Evolutionary conservation across 2,113 vertebrate species (phyloP).

Genomic region (Abramis brama): DNA sequence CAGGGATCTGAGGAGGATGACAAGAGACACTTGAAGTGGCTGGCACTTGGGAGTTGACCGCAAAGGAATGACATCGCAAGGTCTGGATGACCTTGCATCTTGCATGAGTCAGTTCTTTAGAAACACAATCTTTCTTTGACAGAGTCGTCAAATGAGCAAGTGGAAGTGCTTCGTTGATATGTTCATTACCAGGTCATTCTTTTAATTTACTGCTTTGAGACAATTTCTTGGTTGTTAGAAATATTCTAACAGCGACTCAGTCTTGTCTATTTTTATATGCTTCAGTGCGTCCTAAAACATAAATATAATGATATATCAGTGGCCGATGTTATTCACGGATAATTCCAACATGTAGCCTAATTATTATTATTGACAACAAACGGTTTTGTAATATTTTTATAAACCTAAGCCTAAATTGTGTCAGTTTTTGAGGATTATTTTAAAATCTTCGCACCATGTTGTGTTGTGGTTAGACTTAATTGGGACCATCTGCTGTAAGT

Average conservation of each 20-base stretch:
- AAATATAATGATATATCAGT: background rate
- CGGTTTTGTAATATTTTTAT: background rate
- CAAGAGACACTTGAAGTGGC: background rate
- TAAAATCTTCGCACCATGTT: background rate
- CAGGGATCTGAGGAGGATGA: conserved; percentile 22
- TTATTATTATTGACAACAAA: background rate
- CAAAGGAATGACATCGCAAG: background rate
- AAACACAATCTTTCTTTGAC: conserved; percentile 12
- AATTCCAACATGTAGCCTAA: background rate
- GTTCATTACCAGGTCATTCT: background rate
- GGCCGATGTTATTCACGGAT: background rate
- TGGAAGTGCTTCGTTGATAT: background rate
- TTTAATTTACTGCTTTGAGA: background rate
- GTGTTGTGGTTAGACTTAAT: background rate
- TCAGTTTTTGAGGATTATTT: background rate
- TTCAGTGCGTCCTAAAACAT: background rate
- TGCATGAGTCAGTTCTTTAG: background rate
- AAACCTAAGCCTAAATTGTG: background rate
- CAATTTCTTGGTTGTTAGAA: background rate
- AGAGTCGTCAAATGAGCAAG: background rate
- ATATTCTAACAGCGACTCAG: background rate
- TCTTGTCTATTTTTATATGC: background rate
- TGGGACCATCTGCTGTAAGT: background rate
- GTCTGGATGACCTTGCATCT: background rate
- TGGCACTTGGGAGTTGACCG: background rate